These are phyloP conservation scores for Tanytarsus gracilentus DNA, from an alignment of 2,888 invertebrate species.

Conservation along the genomic window DNA sequence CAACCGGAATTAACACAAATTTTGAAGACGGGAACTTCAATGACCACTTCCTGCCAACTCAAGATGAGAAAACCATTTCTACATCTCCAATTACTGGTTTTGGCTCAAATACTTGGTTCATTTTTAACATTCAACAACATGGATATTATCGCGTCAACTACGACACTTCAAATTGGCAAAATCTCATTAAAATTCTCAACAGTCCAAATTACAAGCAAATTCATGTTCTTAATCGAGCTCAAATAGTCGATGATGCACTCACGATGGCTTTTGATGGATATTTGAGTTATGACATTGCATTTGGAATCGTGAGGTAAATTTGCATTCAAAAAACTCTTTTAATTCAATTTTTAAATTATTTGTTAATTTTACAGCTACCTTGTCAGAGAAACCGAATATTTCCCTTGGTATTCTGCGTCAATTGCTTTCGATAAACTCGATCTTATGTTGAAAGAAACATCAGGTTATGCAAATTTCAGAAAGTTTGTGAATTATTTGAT, in stretches of 20 bases:
- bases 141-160: conserved; percentile 28
- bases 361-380: too few species aligned
- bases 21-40: neutral
- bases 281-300: conserved; percentile 42
- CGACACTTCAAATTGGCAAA: conserved; percentile 19
- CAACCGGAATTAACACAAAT: neutral
- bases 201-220: conserved; percentile 22
- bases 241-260: conserved; percentile 59
- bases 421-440: conserved; percentile 1
- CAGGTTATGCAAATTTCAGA: neutral
- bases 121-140: conserved; percentile 27
- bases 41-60: neutral
- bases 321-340: too few species aligned
- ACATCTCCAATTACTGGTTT: neutral
- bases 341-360: too few species aligned
- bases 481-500: neutral
- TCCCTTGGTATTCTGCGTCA: conserved; percentile 41
- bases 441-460: neutral
- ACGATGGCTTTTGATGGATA: conserved; percentile 50
- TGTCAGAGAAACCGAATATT: conserved; percentile 50
- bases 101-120: conserved; percentile 17
- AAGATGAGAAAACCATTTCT: neutral
- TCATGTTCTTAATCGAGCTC: conserved; percentile 53
- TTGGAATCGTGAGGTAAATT: conserved; percentile 46
- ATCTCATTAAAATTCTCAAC: conserved; percentile 1